Evolutionary conservation across 2,888 invertebrate genomes (phyloP).

Genomic region (Papilio elwesi): DNA sequence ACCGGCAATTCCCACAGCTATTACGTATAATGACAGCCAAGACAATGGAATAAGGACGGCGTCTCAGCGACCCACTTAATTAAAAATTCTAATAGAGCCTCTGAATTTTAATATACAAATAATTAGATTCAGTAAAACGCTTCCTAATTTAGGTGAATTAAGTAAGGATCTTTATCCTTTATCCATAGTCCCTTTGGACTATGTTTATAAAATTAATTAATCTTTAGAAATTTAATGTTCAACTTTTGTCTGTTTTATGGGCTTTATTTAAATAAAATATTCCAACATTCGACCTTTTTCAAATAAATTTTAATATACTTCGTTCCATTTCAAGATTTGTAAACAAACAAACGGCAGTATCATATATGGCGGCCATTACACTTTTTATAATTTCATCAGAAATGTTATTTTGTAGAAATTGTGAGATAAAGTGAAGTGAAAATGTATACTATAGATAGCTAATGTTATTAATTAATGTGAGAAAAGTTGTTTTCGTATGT

Average conservation of each 20-base stretch:
- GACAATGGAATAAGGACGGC: conserved; percentile 41
- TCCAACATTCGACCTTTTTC: not conserved
- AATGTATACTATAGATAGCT: no score
- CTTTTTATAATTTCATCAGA: no score
- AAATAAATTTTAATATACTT: no score
- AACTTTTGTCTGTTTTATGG: not conserved
- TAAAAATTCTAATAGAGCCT: conserved; percentile 49
- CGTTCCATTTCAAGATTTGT: no score
- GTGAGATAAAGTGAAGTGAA: no score
- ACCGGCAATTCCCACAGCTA: conserved; percentile 45
- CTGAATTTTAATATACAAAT: conserved; percentile 39
- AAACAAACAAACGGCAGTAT: no score
- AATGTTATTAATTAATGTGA: not conserved
- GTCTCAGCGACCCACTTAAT: conserved; percentile 44
- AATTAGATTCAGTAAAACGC: conserved; percentile 30
- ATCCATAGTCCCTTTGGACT: no score
- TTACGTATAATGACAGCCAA: conserved; percentile 47
- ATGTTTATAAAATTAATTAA: conserved; percentile 12
- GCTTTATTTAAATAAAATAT: not conserved
- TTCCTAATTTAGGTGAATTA: conserved; percentile 31
- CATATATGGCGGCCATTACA: no score
- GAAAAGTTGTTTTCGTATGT: no score
- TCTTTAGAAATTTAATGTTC: conserved; percentile 4
- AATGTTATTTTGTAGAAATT: no score
- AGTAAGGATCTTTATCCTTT: no score